These are phyloP conservation scores for Diogma glabrata DNA, from an alignment of 2,888 invertebrate species.

Conservation along the genomic window DNA sequence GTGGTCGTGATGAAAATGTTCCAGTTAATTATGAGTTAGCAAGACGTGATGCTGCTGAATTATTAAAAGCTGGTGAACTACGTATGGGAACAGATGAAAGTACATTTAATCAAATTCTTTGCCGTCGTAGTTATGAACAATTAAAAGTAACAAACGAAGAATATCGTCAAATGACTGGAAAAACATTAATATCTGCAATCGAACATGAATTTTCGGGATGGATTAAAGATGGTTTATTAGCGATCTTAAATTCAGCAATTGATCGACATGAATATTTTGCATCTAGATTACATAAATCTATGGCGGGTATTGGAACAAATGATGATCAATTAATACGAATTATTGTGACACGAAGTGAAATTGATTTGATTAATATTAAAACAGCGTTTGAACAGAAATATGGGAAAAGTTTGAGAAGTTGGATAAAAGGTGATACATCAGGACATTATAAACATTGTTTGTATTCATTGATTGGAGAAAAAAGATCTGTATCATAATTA, in stretches of 20 bases:
- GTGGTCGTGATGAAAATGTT: conserved; percentile 58
- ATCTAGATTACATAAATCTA: conserved; percentile 70
- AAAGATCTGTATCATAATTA: too few relatives aligned
- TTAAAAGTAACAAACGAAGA: conserved; percentile 41
- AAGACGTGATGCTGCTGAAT: conserved; percentile 66
- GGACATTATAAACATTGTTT: conserved; percentile 80
- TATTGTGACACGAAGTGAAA: conserved; percentile 69
- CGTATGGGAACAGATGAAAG: conserved; percentile 75
- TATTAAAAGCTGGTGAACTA: conserved; percentile 60
- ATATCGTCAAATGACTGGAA: conserved; percentile 53
- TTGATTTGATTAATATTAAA: conserved; percentile 78
- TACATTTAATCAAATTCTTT: conserved; percentile 71
- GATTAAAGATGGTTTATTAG: conserved; percentile 59
- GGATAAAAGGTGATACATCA: conserved; percentile 72
- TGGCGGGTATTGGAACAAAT: conserved; percentile 84
- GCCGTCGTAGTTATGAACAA: conserved; percentile 65
- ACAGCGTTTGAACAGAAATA: conserved; percentile 62
- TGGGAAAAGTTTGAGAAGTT: conserved; percentile 64
- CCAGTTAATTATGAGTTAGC: conserved; percentile 59
- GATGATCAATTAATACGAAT: conserved; percentile 76
- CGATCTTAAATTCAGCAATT: conserved; percentile 68
- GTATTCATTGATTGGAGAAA: conserved; percentile 51
- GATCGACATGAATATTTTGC: conserved; percentile 78
- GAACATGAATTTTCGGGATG: conserved; percentile 79
- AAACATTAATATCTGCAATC: conserved; percentile 66